phyloP scores from a whole-genome alignment of 2,797 vertebrate genomes.

The Mus minutoides region DNA sequence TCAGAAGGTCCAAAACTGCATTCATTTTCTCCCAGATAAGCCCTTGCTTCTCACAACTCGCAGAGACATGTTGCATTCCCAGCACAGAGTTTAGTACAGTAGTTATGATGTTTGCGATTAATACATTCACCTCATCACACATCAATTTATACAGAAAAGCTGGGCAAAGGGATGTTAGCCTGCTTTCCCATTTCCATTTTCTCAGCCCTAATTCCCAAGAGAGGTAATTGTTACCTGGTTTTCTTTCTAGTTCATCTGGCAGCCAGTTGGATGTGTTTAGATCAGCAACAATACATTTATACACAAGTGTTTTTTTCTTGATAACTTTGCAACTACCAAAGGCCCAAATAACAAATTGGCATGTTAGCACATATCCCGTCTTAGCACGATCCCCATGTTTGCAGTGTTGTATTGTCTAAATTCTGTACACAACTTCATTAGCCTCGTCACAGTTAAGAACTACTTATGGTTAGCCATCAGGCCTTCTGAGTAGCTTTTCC shows the following conservation, averaged over 20 bases:
- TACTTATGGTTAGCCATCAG: not conserved
- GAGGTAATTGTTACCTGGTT: slow-evolving; percentile 30
- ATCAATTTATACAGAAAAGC: slow-evolving; percentile 36
- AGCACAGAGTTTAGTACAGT: slow-evolving; percentile 30
- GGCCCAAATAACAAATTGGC: not conserved
- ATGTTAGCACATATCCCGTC: not conserved
- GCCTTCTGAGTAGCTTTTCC: not conserved
- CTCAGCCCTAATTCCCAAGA: slow-evolving; percentile 11
- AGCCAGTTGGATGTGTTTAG: slow-evolving; percentile 47
- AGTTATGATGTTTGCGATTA: slow-evolving; percentile 55
- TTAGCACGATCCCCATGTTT: not conserved
- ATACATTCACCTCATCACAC: not conserved
- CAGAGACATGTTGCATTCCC: not conserved
- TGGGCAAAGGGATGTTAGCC: not conserved
- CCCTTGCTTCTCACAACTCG: slow-evolving; percentile 15
- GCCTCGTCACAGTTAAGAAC: not conserved
- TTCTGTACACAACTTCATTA: slow-evolving; percentile 35
- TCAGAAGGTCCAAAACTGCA: slow-evolving; percentile 19
- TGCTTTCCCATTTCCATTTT: not conserved
- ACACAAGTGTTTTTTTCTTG: not conserved
- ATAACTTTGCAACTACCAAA: slow-evolving; percentile 39
- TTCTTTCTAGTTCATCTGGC: slow-evolving; percentile 20
- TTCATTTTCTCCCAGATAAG: slow-evolving; percentile 64
- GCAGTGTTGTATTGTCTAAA: not conserved
- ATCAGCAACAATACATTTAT: not conserved